These are phyloP conservation scores for Neuroterus valhalla DNA, from an alignment of 1,140 invertebrate species.

Conservation along the genomic window DNA sequence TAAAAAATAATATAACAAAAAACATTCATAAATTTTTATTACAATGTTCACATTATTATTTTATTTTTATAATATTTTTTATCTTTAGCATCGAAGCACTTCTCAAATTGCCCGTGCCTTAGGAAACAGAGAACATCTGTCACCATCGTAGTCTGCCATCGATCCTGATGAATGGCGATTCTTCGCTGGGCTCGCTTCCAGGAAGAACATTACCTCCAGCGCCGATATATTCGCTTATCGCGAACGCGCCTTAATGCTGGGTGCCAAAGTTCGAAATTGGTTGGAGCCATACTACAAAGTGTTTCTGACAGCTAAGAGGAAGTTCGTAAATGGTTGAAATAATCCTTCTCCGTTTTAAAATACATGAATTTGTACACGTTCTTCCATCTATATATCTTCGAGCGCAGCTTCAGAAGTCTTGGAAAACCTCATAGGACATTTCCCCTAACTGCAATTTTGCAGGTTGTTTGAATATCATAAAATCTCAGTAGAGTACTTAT, in stretches of 20 bases:
- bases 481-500: too few relatives aligned
- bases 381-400: not conserved
- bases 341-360: too few relatives aligned
- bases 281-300: not conserved
- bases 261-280: slow-evolving; percentile 7
- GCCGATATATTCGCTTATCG: not conserved
- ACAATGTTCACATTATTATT: too few relatives aligned
- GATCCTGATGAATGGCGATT: slow-evolving; percentile 39
- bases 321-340: too few relatives aligned
- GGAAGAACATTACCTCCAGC: slow-evolving; percentile 36
- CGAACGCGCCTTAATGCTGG: not conserved
- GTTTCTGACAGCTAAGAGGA: not conserved
- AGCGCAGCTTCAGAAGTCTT: not conserved
- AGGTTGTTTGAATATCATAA: too few relatives aligned
- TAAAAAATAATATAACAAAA: too few relatives aligned
- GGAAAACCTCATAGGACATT: too few relatives aligned
- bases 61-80: too few relatives aligned
- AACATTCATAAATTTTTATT: too few relatives aligned
- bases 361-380: too few relatives aligned
- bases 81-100: not conserved
- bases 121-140: too few relatives aligned
- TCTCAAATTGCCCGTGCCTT: not conserved
- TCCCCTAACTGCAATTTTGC: too few relatives aligned
- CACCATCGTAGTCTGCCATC: not conserved
- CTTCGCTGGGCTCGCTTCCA: slow-evolving; percentile 44